Conservation (phyloP, 2,888 invertebrate species). For the Xanthostigma xanthostigma region DNA sequence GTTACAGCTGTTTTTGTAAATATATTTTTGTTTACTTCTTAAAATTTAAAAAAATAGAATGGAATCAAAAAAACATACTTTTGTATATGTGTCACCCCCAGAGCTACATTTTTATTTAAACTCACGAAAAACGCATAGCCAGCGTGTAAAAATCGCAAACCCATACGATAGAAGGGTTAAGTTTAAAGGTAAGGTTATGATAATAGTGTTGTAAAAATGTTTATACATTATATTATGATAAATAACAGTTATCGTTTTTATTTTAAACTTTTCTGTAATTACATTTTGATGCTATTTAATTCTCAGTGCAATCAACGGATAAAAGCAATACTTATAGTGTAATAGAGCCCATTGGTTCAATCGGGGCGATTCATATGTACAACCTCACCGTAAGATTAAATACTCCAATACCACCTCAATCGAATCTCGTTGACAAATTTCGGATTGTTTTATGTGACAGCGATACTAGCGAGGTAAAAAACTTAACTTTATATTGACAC, state of each 20-base stretch:
- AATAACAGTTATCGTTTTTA: background rate
- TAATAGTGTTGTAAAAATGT: slow-evolving; percentile 5
- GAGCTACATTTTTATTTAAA: slow-evolving; percentile 60
- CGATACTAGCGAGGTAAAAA: no score
- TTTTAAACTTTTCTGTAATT: no score
- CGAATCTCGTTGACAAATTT: no score
- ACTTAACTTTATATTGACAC: no score
- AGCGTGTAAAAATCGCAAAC: slow-evolving; percentile 68
- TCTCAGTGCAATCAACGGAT: slow-evolving; percentile 16
- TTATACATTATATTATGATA: slow-evolving; percentile 7
- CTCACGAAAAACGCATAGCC: slow-evolving; percentile 63
- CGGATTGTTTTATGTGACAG: no score
- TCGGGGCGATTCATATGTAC: background rate
- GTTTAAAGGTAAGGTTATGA: slow-evolving; percentile 50
- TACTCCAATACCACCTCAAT: no score
- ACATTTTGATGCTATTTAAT: background rate
- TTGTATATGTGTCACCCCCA: slow-evolving; percentile 71
- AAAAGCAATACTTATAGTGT: background rate
- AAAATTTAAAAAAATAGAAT: slow-evolving; percentile 2
- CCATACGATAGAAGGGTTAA: slow-evolving; percentile 69
- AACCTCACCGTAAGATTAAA: no score
- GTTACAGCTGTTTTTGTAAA: background rate
- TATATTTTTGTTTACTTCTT: background rate
- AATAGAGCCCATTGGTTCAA: background rate
- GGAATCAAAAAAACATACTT: slow-evolving; percentile 38